A percentile compares a stretch with the other conserved stretches of the same genome.
phyloP scores from a whole-genome alignment of 2,888 invertebrate genomes.

The Mantis religiosa region DNA sequence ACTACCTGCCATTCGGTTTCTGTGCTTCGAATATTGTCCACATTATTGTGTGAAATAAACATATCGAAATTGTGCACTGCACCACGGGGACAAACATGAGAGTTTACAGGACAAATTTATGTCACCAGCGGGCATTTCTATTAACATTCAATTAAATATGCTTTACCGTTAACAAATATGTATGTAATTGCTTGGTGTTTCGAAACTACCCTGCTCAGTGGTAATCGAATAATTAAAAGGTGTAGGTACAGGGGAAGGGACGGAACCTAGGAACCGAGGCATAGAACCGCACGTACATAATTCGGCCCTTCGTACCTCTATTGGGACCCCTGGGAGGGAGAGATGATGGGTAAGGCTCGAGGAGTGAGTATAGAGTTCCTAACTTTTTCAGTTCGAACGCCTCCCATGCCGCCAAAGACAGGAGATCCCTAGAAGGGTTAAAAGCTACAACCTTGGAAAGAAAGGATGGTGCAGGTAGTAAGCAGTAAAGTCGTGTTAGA shows the following conservation, averaged over 20 bases:
- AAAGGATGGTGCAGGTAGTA: too few species aligned
- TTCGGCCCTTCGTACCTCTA: too few species aligned
- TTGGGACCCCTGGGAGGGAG: too few species aligned
- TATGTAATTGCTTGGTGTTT: not conserved
- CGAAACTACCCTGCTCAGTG: not conserved
- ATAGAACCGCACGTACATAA: too few species aligned
- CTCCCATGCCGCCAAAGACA: too few species aligned
- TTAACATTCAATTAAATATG: not conserved
- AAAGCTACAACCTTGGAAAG: too few species aligned
- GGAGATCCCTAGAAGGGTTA: too few species aligned
- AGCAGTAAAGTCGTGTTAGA: too few species aligned
- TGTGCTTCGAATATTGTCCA: not conserved
- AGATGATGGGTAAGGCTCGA: too few species aligned
- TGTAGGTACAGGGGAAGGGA: fast-evolving
- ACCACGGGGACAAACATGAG: not conserved
- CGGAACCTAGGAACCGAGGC: fast-evolving
- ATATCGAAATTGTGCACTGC: not conserved
- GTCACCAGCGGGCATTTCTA: not conserved
- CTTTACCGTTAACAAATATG: not conserved
- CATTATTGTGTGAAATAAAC: not conserved
- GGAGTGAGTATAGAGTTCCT: too few species aligned
- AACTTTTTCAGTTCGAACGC: too few species aligned
- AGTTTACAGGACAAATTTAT: not conserved
- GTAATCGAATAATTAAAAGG: too few species aligned
- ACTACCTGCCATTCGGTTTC: not conserved